Base-by-base conservation (phyloP, 2,888 invertebrate genomes). In the Cerastis rubricosa region DNA sequence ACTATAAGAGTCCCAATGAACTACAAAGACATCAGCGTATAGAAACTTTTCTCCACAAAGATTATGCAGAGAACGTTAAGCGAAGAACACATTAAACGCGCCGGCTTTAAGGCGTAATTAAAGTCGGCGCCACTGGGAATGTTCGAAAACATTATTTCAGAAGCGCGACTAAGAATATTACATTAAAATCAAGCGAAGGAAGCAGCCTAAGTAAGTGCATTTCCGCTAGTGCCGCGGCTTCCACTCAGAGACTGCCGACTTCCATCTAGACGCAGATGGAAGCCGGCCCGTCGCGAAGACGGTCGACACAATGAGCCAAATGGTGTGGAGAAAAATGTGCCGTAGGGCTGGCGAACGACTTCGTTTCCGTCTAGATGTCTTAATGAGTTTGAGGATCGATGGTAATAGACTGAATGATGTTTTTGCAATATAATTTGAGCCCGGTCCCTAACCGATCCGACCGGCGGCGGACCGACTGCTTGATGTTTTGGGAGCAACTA, bases 201-300 rank as follows among this genome's bases (percentile, higher is more conserved):
- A 89, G 86, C 88, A 89, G 86, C 83, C 88, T 90, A 90, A 91
- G 91, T 91, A 90, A 92, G 87, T 92, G 92, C 92, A 92, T 90
- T 91, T 90, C 89, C 87, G 86, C 77, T 82, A 85, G 88, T 82
- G 80, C 83, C 85, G 81, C 88, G 86, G 68, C 85, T 82, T 81
- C 75, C 81, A 85, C 86, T 88, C 84, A 69, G 70, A 71, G 80
- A 35, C 80, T 80, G 82, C 79, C 73, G 75, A 80, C 75, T 85
- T 85, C 80, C 83, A 76, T 78, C 84, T 68, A 65, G 70, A 71
- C 74, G 76, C 86, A 86, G 86, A 86, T 86, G 86, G 84, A 88
- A 81, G 77, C 64, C 80, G 57, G 76, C 84, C 86, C 77, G 88
- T 74, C 78, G 68, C 74, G 68, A 77, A 71, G 29, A 73, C 76